A percentile compares a stretch with the other conserved stretches of the same genome.
phyloP scores from a whole-genome alignment of 2,888 invertebrate genomes.

The Smittia aterrima region DNA sequence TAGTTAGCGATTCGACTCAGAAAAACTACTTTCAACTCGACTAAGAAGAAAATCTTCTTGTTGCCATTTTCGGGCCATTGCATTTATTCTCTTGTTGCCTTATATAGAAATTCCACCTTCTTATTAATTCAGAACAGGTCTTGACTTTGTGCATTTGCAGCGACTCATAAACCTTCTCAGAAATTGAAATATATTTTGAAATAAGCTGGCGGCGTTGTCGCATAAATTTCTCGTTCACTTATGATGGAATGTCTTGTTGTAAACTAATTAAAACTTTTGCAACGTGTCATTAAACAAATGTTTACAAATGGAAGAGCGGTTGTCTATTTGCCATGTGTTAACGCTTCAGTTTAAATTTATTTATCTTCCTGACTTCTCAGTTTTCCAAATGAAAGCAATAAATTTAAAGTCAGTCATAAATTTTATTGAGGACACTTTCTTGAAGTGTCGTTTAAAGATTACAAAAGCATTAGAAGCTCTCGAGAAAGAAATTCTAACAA shows the following conservation, averaged over 20 bases:
- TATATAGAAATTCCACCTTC: slow-evolving; percentile 20
- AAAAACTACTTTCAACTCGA: neutral
- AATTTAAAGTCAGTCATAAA: slow-evolving; percentile 34
- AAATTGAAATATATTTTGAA: neutral
- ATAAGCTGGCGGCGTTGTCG: neutral
- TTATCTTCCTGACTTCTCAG: neutral
- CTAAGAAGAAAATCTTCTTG: neutral
- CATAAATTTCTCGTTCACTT: slow-evolving; percentile 14
- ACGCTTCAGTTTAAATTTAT: slow-evolving; percentile 12
- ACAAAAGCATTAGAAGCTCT: neutral
- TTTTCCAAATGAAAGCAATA: slow-evolving; percentile 5
- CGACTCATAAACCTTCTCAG: neutral
- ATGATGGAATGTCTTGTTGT: neutral
- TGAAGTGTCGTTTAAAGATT: neutral
- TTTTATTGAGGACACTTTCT: slow-evolving; percentile 27
- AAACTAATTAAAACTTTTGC: slow-evolving; percentile 31
- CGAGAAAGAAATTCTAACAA: neutral
- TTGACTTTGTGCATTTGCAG: neutral
- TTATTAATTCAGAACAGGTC: slow-evolving; percentile 37
- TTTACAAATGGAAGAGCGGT: neutral
- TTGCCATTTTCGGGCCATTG: slow-evolving; percentile 35
- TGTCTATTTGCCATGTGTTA: slow-evolving; percentile 16
- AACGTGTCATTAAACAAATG: slow-evolving; percentile 36
- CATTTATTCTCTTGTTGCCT: slow-evolving; percentile 11
- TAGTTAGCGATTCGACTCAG: neutral